phyloP scores from a whole-genome alignment of 2,797 vertebrate genomes.

The Pipistrellus kuhlii region DNA sequence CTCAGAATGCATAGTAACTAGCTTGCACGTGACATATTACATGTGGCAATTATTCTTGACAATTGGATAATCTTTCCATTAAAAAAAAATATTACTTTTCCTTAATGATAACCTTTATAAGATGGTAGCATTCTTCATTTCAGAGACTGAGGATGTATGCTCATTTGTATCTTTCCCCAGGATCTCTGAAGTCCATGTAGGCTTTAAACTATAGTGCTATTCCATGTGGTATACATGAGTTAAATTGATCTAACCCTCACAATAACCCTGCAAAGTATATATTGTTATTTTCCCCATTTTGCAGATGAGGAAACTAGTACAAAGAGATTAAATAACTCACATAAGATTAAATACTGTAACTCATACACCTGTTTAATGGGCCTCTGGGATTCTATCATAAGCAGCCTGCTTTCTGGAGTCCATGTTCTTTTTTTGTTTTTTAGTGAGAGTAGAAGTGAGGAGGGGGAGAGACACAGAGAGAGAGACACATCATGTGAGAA shows the following conservation, averaged over 20 bases:
- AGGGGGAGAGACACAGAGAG: no score
- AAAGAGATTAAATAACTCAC: background rate
- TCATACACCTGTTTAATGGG: background rate
- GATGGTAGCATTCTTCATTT: background rate
- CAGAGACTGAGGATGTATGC: background rate
- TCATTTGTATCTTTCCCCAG: slow-evolving; percentile 33
- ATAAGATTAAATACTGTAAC: background rate
- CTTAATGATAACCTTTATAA: slow-evolving; percentile 8
- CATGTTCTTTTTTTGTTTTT: background rate
- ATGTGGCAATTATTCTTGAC: background rate
- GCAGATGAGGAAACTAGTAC: background rate
- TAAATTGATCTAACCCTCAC: slow-evolving; percentile 21
- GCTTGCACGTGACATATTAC: background rate
- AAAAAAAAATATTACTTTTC: slow-evolving; percentile 4
- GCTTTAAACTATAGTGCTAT: background rate
- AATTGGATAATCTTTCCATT: background rate
- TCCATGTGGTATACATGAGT: background rate
- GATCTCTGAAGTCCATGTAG: background rate
- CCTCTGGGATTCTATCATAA: background rate
- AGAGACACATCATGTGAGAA: no score
- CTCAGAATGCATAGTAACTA: background rate
- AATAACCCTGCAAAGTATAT: background rate
- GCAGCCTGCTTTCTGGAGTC: background rate
- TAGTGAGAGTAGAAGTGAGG: no score
- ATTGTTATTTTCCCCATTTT: slow-evolving; percentile 10